Evolutionary conservation across 2,797 vertebrate genomes (phyloP), one percentile per base, ranked within the genome.

Genomic region (Scolopax bukidnonensis): DNA sequence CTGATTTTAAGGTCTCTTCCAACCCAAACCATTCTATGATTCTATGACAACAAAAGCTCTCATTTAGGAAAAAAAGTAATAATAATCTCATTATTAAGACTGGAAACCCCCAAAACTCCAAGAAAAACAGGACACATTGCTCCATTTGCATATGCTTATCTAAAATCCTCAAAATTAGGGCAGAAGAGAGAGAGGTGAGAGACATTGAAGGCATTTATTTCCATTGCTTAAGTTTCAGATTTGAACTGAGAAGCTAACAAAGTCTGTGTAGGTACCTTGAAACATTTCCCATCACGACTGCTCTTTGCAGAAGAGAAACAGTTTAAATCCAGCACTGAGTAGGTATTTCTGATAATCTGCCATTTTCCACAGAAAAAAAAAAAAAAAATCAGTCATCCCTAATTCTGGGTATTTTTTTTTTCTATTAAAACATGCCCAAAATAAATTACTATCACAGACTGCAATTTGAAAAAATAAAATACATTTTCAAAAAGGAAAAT

Each of bases 401-500:
- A 74, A 64, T 57, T 86, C 25, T 10, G 14, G n/a, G 11, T 5
- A 9, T 16, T 15, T 17, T 14, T 64, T 64, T 70, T 25, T 38
- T 6, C 28, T 48, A 24, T 51, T 47, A 41, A 61, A 91, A 78
- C 6, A 51, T 3, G 24, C 36, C 36, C 2, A 9, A 3, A 17
- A 36, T 47, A 5, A 60, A 41, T 16, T 54, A 16, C 41, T 70
- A 51, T 8, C 9, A 2, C 24, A 85, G 7, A 51, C 19, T 40
- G 7, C 6, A 57, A 80, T 68, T 40, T 8, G 16, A 8, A 48
- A 50, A 12, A 32, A n/a, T 21, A 23, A 28, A 48, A 24, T 27
- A 3, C 8, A 6, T 11, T 18, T 15, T 21, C 1, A 2, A 3
- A 53, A 32, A 56, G 0, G 36, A 78, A 25, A 2, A 21, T 18